Evolutionary conservation across 2,113 vertebrate species (phyloP).

Genomic region (Vulpes vulpes): DNA sequence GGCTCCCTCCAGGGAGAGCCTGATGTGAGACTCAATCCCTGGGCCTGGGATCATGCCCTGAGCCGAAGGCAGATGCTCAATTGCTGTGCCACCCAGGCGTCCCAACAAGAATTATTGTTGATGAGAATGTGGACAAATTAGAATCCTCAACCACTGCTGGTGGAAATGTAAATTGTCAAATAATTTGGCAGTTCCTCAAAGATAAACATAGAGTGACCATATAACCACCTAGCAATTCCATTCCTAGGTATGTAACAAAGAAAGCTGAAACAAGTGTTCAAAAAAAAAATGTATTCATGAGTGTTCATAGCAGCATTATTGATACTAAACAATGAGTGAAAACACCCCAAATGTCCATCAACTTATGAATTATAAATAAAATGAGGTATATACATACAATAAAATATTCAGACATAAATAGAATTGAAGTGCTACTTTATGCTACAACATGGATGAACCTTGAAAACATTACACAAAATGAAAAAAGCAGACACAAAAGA

Average conservation of each 20-base stretch:
- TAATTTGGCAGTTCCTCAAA: neutral
- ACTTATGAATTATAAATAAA: constrained; percentile 9
- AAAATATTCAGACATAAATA: neutral
- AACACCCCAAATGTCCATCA: neutral
- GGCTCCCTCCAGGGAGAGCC: no score
- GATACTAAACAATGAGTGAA: neutral
- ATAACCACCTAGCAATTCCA: neutral
- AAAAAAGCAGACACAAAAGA: neutral
- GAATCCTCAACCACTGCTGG: neutral
- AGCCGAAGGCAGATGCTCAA: no score
- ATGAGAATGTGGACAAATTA: neutral
- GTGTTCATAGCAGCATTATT: neutral
- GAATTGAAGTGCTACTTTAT: neutral
- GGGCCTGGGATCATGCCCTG: no score
- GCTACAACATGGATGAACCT: neutral
- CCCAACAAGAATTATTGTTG: neutral
- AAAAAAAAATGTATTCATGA: neutral
- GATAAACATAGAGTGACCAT: neutral
- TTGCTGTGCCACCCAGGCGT: no score
- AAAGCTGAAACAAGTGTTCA: neutral
- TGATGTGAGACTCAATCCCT: no score
- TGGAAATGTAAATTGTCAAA: neutral
- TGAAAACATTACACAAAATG: neutral
- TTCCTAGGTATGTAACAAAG: neutral
- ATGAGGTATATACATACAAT: neutral